Evolutionary conservation across 2,888 invertebrate genomes (phyloP).

Genomic region (Frankliniella intonsa): DNA sequence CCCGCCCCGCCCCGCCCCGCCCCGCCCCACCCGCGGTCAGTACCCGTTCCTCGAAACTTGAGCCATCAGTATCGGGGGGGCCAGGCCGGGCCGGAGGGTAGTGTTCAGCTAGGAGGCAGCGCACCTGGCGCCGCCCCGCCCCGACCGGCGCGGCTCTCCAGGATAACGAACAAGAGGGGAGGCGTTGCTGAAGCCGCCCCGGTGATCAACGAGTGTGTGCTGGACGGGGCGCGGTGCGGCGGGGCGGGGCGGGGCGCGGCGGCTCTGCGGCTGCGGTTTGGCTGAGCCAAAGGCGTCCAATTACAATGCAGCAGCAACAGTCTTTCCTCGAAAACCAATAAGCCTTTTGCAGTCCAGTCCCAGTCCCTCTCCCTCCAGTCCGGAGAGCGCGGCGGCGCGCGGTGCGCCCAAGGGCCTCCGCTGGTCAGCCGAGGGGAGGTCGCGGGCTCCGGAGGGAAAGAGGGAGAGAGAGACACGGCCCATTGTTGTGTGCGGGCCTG

Average conservation of each 20-base stretch:
- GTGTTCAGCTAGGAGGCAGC: too few species aligned
- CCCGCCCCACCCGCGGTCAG: not conserved
- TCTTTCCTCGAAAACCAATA: slow-evolving; percentile 22
- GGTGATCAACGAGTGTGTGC: too few species aligned
- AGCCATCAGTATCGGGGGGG: not conserved
- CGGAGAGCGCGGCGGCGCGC: not conserved
- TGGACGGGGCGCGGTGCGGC: too few species aligned
- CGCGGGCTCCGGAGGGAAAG: too few species aligned
- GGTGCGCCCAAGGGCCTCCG: not conserved
- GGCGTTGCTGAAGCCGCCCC: not conserved
- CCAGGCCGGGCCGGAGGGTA: not conserved
- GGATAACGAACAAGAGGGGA: not conserved
- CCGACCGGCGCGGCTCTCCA: too few species aligned
- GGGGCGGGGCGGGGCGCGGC: too few species aligned
- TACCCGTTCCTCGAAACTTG: slow-evolving; percentile 10
- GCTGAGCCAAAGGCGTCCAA: not conserved
- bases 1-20: too few species aligned
- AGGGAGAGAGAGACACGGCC: too few species aligned
- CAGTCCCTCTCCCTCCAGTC: not conserved
- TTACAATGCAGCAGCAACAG: slow-evolving; percentile 1
- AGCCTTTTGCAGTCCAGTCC: not conserved
- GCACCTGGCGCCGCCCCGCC: too few species aligned
- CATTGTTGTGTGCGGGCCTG: too few species aligned
- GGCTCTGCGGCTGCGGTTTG: not conserved
- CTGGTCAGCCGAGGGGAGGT: not conserved